Evolutionary conservation across 1,140 invertebrate genomes (phyloP).

Genomic region (Ips typographus): DNA sequence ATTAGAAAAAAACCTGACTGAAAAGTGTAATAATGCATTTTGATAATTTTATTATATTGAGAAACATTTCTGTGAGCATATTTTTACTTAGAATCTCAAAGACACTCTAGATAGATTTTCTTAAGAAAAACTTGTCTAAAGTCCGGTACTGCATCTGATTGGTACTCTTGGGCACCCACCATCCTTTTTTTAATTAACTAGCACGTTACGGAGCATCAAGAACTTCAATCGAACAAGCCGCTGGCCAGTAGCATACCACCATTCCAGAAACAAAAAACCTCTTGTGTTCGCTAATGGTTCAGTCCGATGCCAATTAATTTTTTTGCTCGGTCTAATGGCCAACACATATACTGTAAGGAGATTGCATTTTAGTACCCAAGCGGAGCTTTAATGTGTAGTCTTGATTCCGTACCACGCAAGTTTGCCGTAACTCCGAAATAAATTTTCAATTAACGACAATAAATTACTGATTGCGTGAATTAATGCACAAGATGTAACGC

Average conservation of each 20-base stretch:
- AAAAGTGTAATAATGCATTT: too few species aligned
- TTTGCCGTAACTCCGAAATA: not conserved
- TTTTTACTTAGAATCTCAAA: too few species aligned
- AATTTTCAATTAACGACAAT: not conserved
- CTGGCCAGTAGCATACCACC: not conserved
- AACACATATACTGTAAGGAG: not conserved
- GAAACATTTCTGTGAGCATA: too few species aligned
- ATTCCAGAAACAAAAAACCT: not conserved
- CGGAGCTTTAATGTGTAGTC: not conserved
- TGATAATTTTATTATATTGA: too few species aligned
- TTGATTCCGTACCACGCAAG: not conserved
- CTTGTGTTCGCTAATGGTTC: constrained; percentile 1
- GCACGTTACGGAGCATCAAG: constrained; percentile 4
- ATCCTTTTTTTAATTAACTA: not conserved
- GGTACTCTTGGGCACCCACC: too few species aligned
- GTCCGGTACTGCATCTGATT: too few species aligned
- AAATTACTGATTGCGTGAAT: not conserved
- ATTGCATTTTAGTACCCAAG: not conserved
- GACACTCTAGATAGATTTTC: too few species aligned
- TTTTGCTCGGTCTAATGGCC: constrained; percentile 8
- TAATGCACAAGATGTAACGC: not conserved
- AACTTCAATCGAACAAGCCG: constrained; percentile 7
- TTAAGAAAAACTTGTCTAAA: too few species aligned
- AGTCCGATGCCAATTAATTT: constrained; percentile 9
- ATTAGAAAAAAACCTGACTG: too few species aligned